These are phyloP conservation scores for Seriola rivoliana DNA, from an alignment of 2,113 vertebrate genomes.

Conservation along the genomic window DNA sequence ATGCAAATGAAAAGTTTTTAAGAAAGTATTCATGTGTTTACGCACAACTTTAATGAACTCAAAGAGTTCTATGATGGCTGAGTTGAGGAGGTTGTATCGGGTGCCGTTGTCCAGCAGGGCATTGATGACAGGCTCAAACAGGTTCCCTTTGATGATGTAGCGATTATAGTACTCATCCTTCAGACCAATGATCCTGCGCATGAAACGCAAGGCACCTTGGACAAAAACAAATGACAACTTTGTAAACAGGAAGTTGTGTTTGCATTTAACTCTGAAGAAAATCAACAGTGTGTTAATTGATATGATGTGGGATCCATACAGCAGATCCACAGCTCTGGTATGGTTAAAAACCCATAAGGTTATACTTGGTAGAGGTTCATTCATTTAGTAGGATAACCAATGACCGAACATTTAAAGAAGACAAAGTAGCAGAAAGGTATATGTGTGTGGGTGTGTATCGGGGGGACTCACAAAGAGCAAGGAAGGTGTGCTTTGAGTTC, in stretches of 20 bases:
- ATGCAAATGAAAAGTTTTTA: not conserved
- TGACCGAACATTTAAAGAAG: not conserved
- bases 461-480: constrained; percentile 95
- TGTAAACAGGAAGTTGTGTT: not conserved
- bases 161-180: constrained; percentile 99
- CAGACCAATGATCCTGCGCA: constrained; percentile 97
- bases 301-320: not conserved
- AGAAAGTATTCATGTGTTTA: not conserved
- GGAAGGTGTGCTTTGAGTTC: constrained; percentile 98
- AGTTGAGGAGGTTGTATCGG: constrained; percentile 98
- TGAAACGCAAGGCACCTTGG: constrained; percentile 96
- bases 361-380: not conserved
- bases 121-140: constrained; percentile 98
- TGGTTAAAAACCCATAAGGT: not conserved
- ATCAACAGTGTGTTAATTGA: not conserved
- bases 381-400: not conserved
- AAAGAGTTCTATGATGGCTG: constrained; percentile 96
- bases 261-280: not conserved
- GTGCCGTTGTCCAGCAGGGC: constrained; percentile 98
- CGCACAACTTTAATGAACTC: constrained; percentile 99
- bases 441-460: not conserved
- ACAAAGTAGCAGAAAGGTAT: not conserved
- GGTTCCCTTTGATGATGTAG: constrained; percentile 98
- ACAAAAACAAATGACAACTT: constrained; percentile 35
- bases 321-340: not conserved